Percentiles rank a stretch among this genome's conserved stretches.
Evolutionary conservation across 2,797 vertebrate species (phyloP).

Genomic region (Anguilla obscura): DNA sequence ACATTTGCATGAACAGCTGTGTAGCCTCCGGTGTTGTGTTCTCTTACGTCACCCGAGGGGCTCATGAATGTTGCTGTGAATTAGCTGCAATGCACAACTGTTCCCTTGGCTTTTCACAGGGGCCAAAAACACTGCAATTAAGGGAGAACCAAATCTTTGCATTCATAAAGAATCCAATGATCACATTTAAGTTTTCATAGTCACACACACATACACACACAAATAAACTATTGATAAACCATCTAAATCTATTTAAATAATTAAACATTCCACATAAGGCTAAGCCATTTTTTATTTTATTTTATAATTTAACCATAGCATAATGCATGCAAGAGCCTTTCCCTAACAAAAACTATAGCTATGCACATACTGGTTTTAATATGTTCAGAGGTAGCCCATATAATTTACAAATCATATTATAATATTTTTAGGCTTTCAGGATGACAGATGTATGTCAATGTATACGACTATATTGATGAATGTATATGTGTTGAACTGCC

Average conservation of each 20-base stretch:
- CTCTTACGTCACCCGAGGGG: conserved; percentile 38
- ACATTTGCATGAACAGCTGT: conserved; percentile 53
- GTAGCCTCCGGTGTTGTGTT: conserved; percentile 44
- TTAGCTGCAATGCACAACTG: conserved; percentile 39
- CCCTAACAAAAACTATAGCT: neutral
- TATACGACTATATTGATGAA: too few species aligned
- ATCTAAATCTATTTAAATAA: too few species aligned
- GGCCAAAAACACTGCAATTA: conserved; percentile 1
- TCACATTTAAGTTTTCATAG: neutral
- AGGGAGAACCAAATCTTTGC: neutral
- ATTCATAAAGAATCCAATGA: neutral
- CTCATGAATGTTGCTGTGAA: conserved; percentile 37
- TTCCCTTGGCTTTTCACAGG: conserved; percentile 25
- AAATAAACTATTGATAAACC: neutral
- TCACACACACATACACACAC: neutral
- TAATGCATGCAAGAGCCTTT: neutral
- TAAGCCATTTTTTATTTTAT: neutral
- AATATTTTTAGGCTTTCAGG: neutral
- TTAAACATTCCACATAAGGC: neutral
- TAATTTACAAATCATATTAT: neutral
- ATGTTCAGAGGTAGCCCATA: neutral
- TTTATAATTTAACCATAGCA: neutral
- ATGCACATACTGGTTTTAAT: neutral
- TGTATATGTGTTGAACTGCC: neutral
- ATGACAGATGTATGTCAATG: neutral